phyloP scores from a whole-genome alignment of 2,888 invertebrate species.

The Eledona agricola region DNA sequence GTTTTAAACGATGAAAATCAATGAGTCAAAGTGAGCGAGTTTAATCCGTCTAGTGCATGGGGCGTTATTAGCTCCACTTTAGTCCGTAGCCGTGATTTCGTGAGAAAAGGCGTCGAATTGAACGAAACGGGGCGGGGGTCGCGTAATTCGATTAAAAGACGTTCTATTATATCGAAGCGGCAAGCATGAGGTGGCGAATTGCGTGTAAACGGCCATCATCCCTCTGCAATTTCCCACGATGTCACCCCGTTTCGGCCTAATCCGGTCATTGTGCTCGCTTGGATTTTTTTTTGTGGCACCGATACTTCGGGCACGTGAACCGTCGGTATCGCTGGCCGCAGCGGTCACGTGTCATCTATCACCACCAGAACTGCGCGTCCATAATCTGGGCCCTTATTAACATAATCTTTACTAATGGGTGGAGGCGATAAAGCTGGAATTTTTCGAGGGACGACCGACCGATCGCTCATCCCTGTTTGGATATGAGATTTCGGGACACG shows the following conservation, averaged over 20 bases:
- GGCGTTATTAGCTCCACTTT: too few species aligned
- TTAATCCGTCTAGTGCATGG: too few species aligned
- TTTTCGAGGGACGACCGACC: constrained; percentile 1
- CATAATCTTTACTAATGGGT: constrained; percentile 30
- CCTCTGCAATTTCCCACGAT: constrained; percentile 50
- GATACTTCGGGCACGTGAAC: constrained; percentile 55
- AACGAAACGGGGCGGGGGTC: constrained; percentile 7
- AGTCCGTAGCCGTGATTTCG: too few species aligned
- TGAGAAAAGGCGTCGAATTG: constrained; percentile 21
- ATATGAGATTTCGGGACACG: constrained; percentile 33
- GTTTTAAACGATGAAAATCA: too few species aligned
- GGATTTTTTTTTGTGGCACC: constrained; percentile 12
- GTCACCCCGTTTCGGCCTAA: constrained; percentile 43
- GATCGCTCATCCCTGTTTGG: constrained; percentile 36
- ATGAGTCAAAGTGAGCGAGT: too few species aligned
- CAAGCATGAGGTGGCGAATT: constrained; percentile 49
- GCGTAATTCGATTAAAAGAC: constrained; percentile 35
- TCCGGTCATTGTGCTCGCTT: constrained; percentile 24
- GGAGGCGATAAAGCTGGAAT: constrained; percentile 12
- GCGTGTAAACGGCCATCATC: constrained; percentile 46
- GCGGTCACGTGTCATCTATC: constrained; percentile 60
- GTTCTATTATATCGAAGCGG: constrained; percentile 10
- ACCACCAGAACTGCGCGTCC: constrained; percentile 52
- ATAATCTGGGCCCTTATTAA: constrained; percentile 45
- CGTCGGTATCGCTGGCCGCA: constrained; percentile 61